Conservation (phyloP, 2,888 invertebrate genomes). For the Meiosimyza decipiens region DNA sequence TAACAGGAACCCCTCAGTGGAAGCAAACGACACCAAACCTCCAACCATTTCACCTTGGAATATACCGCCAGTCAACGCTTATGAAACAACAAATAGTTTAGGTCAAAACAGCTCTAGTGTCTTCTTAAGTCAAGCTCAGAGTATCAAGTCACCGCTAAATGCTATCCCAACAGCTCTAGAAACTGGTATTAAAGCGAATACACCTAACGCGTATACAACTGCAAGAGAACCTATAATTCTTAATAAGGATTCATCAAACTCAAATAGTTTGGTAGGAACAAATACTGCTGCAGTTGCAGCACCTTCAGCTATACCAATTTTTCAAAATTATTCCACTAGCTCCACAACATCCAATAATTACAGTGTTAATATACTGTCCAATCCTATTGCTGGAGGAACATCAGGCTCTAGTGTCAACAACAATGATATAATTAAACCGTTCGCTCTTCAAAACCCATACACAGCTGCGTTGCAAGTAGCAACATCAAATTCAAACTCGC, state of each 20-base stretch:
- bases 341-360: conserved; percentile 53
- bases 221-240: not conserved
- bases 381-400: conserved; percentile 13
- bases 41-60: conserved; percentile 40
- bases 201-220: conserved; percentile 37
- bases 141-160: not conserved
- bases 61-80: conserved; percentile 41
- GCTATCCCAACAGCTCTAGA: not conserved
- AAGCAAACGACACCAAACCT: conserved; percentile 36
- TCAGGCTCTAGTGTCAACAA: conserved; percentile 9
- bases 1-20: conserved; percentile 29
- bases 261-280: not conserved
- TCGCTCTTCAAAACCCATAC: conserved; percentile 54
- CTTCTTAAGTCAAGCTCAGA: conserved; percentile 8
- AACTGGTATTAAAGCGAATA: conserved; percentile 7
- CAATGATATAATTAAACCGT: conserved; percentile 41
- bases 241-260: not conserved
- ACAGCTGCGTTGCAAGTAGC: conserved; percentile 45
- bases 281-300: conserved; percentile 21
- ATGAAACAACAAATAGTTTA: conserved; percentile 36
- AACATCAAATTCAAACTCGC: conserved; percentile 36
- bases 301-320: conserved; percentile 40
- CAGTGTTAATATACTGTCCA: conserved; percentile 48
- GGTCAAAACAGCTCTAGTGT: conserved; percentile 8
- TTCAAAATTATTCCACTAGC: conserved; percentile 51